A percentile compares a stretch with the other conserved stretches of the same genome.
These are phyloP conservation scores for Brachypalpus laphriformis DNA, from an alignment of 2,888 invertebrate species.

Conservation along the genomic window DNA sequence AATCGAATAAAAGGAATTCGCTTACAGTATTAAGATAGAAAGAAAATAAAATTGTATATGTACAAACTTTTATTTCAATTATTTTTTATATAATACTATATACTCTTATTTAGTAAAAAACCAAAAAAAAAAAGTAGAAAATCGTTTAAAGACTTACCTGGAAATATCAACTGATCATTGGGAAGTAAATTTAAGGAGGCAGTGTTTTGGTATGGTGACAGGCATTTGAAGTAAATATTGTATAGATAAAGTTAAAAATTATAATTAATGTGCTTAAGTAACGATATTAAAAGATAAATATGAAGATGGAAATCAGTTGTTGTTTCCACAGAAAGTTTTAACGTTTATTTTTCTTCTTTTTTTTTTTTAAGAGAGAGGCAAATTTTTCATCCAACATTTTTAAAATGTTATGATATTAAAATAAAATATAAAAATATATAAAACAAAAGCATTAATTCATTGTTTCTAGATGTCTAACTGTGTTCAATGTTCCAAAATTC, in stretches of 20 bases:
- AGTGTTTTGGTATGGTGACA: background rate
- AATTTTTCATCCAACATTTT: conserved; percentile 55
- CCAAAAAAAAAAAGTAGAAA: conserved; percentile 7
- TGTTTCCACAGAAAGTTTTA: conserved; percentile 3
- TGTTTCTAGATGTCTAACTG: conserved; percentile 39
- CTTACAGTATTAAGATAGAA: conserved; percentile 66
- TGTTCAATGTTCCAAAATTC: conserved; percentile 35
- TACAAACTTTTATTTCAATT: conserved; percentile 45
- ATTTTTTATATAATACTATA: conserved; percentile 30
- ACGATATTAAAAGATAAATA: background rate
- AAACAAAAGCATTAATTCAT: conserved; percentile 34
- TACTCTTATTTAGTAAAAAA: conserved; percentile 31
- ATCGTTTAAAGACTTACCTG: background rate
- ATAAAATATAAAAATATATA: background rate
- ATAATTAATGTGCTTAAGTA: background rate
- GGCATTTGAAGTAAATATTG: background rate
- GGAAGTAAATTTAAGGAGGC: background rate
- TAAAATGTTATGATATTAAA: conserved; percentile 50
- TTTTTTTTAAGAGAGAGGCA: background rate
- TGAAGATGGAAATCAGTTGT: background rate
- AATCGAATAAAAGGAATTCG: conserved; percentile 58
- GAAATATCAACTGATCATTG: conserved; percentile 32
- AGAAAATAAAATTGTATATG: conserved; percentile 50
- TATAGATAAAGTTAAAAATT: background rate
- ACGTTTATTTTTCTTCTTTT: no score